These are phyloP conservation scores for Periplaneta americana DNA, from an alignment of 1,140 invertebrate genomes.

Conservation along the genomic window DNA sequence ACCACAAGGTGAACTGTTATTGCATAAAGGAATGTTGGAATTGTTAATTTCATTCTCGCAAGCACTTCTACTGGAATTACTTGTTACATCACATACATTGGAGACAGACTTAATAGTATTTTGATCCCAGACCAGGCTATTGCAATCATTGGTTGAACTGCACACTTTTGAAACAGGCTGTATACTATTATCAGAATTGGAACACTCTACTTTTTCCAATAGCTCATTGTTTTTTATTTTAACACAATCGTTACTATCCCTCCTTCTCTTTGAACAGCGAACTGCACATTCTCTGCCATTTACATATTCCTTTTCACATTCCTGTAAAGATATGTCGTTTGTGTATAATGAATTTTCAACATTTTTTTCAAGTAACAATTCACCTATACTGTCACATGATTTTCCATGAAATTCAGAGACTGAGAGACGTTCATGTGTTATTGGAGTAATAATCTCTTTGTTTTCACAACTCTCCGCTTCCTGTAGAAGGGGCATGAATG, in stretches of 20 bases:
- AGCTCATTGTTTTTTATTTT: not conserved
- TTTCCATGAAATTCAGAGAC: not conserved
- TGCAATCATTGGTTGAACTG: too few species aligned
- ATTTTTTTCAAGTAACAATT: not conserved
- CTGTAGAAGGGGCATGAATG: too few species aligned
- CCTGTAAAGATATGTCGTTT: not conserved
- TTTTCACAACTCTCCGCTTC: not conserved
- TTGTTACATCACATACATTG: too few species aligned
- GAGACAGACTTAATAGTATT: too few species aligned
- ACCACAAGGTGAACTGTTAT: too few species aligned
- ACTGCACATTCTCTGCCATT: not conserved
- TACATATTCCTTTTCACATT: not conserved
- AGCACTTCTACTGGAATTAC: too few species aligned
- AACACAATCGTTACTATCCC: not conserved
- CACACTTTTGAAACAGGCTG: too few species aligned
- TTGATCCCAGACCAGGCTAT: too few species aligned
- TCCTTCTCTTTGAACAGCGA: too few species aligned
- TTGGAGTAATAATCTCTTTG: not conserved
- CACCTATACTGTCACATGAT: not conserved
- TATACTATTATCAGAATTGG: too few species aligned
- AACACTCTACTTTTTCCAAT: not conserved
- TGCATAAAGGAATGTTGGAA: too few species aligned
- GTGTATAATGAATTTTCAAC: not conserved
- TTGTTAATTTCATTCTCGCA: not conserved
- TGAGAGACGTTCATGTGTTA: not conserved